Percentiles rank a stretch among this genome's conserved stretches.
phyloP scores from a whole-genome alignment of 2,113 vertebrate genomes.

The Halichoerus grypus region DNA sequence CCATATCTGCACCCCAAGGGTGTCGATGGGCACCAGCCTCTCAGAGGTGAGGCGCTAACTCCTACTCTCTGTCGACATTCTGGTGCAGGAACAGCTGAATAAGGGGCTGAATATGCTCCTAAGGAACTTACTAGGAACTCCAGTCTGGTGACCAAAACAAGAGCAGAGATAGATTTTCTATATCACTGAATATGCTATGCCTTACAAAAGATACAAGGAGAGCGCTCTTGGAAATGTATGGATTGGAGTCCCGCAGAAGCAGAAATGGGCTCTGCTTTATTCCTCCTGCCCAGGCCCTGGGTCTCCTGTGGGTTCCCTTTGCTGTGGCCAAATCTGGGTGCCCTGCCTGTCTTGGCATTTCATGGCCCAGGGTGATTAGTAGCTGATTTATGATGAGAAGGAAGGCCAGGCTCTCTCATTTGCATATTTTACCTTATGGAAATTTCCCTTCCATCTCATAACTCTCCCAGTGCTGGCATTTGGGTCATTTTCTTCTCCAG shows the following conservation, averaged over 20 bases:
- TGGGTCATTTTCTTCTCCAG: slow-evolving; percentile 58
- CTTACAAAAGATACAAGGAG: not conserved
- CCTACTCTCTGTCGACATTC: not conserved
- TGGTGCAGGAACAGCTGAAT: not conserved
- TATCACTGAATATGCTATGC: not conserved
- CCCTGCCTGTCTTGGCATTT: not conserved
- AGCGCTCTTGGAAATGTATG: not conserved
- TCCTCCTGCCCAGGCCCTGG: not conserved
- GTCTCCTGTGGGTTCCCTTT: not conserved
- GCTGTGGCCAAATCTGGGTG: not conserved
- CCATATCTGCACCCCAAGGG: not conserved
- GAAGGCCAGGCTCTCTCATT: slow-evolving; percentile 7
- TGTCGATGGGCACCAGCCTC: not conserved
- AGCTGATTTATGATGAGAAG: slow-evolving; percentile 24
- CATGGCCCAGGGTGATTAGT: not conserved
- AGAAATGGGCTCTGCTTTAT: not conserved
- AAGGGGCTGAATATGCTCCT: not conserved
- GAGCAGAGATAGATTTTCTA: not conserved
- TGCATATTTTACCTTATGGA: slow-evolving; percentile 64
- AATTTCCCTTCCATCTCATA: slow-evolving; percentile 67
- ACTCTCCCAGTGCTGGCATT: not conserved
- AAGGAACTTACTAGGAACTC: not conserved
- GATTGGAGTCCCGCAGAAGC: not conserved
- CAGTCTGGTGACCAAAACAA: not conserved
- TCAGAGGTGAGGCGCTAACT: not conserved